Base-by-base conservation (phyloP, 2,888 invertebrate species). In the Cephalotes varians region DNA sequence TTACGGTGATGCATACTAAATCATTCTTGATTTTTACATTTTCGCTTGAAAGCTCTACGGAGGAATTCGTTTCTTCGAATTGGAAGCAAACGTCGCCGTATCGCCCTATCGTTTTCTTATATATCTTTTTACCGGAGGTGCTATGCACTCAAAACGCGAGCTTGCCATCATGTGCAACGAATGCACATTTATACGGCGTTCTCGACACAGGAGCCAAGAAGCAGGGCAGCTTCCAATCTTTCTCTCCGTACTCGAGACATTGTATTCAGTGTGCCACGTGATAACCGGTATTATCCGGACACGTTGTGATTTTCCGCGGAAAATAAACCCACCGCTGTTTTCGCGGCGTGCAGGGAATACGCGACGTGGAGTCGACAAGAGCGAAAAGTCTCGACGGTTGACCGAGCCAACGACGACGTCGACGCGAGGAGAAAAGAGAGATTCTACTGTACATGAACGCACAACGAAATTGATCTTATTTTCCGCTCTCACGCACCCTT, bases 301-400 rank as follows among this genome's bases (percentile, higher is more conserved):
- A 86, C 88, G 90, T 90, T 88, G 90, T 91, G 92, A 92, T 92
- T 92, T 91, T 87, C 87, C 88, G 89, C 87, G 86, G 85, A 91
- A 91, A 92, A 92, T 92, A 90, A 88, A 89, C 81, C 71, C 64
- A 85, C 89, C 82, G 81, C 83, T 85, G 86, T 85, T 88, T 86
- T 81, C 82, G 84, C 86, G 84, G 86, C 90, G 90, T 92, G 91
- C 89, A 81, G 71, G 71, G 91, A 88, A 88, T 88, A 88, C 83
- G 21, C 56, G 54, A 67, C 51, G 65, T 12, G 28, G 25, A 77
- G 54, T 69, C 69, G 77, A 54, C 74, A 49, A 74, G 74, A 37
- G 49, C 18, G 62, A 21, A 56, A 69, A 74, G 73, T 76, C 67
- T 64, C 64, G 74, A 82, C 72, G 73, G 83, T 87, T 86, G 88